Evolutionary conservation across 2,797 vertebrate species (phyloP), one percentile per base, ranked within the genome.

Genomic region (Acanthurus lineatus): DNA sequence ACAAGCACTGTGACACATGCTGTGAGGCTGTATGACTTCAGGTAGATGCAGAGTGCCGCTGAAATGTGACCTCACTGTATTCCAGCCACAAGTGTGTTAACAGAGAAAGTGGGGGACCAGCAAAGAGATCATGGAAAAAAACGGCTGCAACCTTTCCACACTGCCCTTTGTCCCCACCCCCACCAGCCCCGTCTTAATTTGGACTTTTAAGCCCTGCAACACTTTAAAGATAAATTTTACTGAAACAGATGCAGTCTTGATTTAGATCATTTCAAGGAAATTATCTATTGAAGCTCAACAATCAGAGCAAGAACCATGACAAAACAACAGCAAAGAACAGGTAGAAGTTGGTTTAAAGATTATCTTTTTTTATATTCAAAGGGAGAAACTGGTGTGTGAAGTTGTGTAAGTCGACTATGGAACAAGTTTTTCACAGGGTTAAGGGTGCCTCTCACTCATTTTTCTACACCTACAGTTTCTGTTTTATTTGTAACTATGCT

Each of bases 21-120:
- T 60, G 10, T n/a, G 5, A 48, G 9, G 19, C n/a, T 42, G 6
- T 15, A 22, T 40, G 32, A 42, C 44, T 47, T 54, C 12, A 56
- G 20, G 38, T 20, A 16, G 63, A 63, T 48, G 28, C 9, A 25
- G 44, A 45, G 32, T 7, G 17, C 1, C 25, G 52, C 17, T 63
- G 69, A 64, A 81, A 79, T 61, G 40, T 78, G 67, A 82, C 64
- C 70, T 54, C 8, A 14, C 45, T 15, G 8, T 5, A 0, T 14
- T 76, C 12, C 22, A 71, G 54, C 74, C 32, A 76, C 58, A 61
- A 40, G 15, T 1, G 11, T 69, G 60, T 48, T 77, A 61, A 56
- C 68, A 53, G n/a, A 72, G 54, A 16, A 3, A 14, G 5, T 32
- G 22, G 2, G 25, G 4, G 51, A 19, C 19, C 70, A 54, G 44